Base-by-base conservation (phyloP, 2,888 invertebrate genomes). In the Eudemis profundana region DNA sequence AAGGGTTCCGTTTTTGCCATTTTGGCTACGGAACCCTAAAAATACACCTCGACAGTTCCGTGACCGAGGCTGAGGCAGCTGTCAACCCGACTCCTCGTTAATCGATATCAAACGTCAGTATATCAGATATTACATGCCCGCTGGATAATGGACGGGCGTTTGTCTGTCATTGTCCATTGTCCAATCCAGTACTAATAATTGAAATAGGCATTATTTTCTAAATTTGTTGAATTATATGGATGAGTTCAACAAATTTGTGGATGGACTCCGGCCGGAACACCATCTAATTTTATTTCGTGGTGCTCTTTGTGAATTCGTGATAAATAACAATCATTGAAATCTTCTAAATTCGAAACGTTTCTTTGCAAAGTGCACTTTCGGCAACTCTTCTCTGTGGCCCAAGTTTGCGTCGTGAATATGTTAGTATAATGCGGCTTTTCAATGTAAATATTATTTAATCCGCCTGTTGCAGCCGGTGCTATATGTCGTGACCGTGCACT, bases 381-480 rank as follows among this genome's bases (percentile, higher is more conserved):
- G 42, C n/a, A 7, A 5, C 12, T 10, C 17, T 33, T 2, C 12
- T 36, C 51, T 53, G 19, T 36, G 46, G 1, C 15, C 15, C 27
- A 23, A 60, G 51, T 50, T 36, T 29, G 65, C 44, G 19, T 67
- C 67, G 57, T 59, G 67, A 67, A 67, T 67, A 67, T 47, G 57
- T 67, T 67, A 67, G 63, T 63, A 67, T 67, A 67, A 67, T 67
- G 63, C 38, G 57, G 56, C 63, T 63, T 67, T 67, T 67, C 63
- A 59, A 67, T 63, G 57, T 67, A 67, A 67, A 63, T 63, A 63
- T 57, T 67, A 51, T 67, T 63, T 51, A 65, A 65, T 53, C 60
- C 40, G 53, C 17, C 65, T 46, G 59, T 60, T 47, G 50, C 42
- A 21, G 36, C 51, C 59, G 56, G 60, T 46, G 51, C 59, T 60